Conservation (phyloP, 2,888 invertebrate genomes). For the Andricus quercusramuli region DNA sequence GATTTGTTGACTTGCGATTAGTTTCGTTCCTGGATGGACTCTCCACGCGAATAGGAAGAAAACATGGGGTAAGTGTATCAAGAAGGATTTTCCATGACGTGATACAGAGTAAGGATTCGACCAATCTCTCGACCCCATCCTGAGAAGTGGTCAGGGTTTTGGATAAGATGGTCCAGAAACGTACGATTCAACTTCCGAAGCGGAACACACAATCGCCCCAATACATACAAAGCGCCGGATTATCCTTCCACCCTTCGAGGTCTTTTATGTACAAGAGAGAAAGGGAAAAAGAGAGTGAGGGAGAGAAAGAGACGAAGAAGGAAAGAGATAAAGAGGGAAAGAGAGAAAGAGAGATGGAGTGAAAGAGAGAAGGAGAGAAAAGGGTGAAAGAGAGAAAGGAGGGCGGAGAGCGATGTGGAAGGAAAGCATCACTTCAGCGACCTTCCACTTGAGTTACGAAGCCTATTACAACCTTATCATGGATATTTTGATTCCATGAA, state of each 20-base stretch:
- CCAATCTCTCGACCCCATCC: conserved; percentile 4
- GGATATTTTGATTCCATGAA: not conserved
- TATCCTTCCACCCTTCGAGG: conserved; percentile 15
- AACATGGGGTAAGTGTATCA: not conserved
- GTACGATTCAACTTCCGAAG: conserved; percentile 28
- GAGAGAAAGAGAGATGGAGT: not conserved
- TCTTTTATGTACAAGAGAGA: not conserved
- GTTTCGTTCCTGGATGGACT: not conserved
- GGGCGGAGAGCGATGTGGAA: not conserved
- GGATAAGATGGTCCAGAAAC: conserved; percentile 3
- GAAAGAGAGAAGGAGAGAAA: too few species aligned
- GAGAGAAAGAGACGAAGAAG: not conserved
- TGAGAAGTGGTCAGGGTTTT: not conserved
- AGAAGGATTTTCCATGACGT: conserved; percentile 15
- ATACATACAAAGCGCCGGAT: conserved; percentile 40
- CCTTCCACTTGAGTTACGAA: not conserved
- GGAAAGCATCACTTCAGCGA: conserved; percentile 1
- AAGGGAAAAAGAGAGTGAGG: not conserved
- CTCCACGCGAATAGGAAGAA: not conserved
- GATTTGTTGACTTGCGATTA: not conserved
- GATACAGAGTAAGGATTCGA: conserved; percentile 23
- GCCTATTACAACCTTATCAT: not conserved
- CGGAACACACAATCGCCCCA: conserved; percentile 30
- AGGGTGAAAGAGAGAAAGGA: too few species aligned
- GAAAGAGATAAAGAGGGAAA: not conserved